Evolutionary conservation across 1,140 invertebrate species (phyloP).

Genomic region (Atta colombica): DNA sequence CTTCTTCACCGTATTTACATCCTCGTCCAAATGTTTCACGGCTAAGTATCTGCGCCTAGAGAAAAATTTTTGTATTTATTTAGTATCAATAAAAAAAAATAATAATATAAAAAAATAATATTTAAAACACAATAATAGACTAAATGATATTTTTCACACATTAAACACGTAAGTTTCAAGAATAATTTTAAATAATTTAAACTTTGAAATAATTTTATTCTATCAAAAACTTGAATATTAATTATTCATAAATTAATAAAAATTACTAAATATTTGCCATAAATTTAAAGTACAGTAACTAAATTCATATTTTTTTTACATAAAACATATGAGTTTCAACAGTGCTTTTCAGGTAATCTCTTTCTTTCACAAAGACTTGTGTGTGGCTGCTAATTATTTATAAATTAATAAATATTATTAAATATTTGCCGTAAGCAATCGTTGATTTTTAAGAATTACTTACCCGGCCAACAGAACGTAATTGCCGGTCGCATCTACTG

Average conservation of each 20-base stretch:
- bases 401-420: not conserved
- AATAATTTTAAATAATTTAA: no score
- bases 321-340: not conserved
- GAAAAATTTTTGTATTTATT: not conserved
- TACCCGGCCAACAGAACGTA: slow-evolving; percentile 95
- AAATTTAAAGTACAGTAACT: not conserved
- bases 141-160: not conserved
- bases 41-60: slow-evolving; percentile 92
- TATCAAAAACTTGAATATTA: not conserved
- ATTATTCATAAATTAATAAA: not conserved
- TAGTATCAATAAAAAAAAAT: not conserved
- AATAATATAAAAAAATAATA: no score
- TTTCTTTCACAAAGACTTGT: not conserved
- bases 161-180: not conserved
- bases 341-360: not conserved
- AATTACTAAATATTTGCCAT: not conserved
- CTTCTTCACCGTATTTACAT: slow-evolving; percentile 91
- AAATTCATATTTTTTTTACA: not conserved
- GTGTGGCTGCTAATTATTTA: not conserved
- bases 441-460: slow-evolving; percentile 69
- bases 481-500: slow-evolving; percentile 94
- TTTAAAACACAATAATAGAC: not conserved
- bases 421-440: not conserved
- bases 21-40: slow-evolving; percentile 92
- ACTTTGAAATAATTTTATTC: not conserved